These are phyloP conservation scores for Apogon hyalosoma DNA, from an alignment of 2,797 vertebrate species.

Conservation along the genomic window DNA sequence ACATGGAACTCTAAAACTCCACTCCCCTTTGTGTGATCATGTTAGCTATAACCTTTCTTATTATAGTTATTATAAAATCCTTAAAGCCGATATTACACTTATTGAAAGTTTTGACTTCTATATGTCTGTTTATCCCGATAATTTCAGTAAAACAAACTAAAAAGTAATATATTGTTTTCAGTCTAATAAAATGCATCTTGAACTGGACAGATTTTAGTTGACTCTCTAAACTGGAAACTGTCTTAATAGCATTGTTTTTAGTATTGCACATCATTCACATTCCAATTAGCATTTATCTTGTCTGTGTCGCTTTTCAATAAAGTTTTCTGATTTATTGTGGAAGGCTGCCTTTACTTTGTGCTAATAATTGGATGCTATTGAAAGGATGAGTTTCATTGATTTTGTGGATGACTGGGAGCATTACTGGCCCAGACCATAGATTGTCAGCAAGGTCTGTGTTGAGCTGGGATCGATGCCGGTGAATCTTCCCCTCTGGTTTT, in stretches of 20 bases:
- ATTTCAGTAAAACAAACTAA: slow-evolving; percentile 6
- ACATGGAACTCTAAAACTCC: too few relatives aligned
- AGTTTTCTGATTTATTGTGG: slow-evolving; percentile 93
- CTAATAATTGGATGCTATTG: slow-evolving; percentile 99
- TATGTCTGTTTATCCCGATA: neutral
- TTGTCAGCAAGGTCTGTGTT: slow-evolving; percentile 91
- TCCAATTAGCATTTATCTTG: slow-evolving; percentile 88
- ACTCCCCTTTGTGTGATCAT: too few relatives aligned
- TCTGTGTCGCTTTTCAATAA: slow-evolving; percentile 88
- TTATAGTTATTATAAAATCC: too few relatives aligned
- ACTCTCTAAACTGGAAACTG: slow-evolving; percentile 23
- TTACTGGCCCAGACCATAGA: slow-evolving; percentile 91
- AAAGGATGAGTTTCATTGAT: slow-evolving; percentile 99
- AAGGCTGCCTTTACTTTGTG: slow-evolving; percentile 90
- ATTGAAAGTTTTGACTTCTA: neutral
- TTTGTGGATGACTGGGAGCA: slow-evolving; percentile 92
- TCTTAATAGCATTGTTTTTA: slow-evolving; percentile 64
- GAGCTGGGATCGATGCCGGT: slow-evolving; percentile 91
- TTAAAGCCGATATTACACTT: too few relatives aligned
- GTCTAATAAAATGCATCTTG: slow-evolving; percentile 14
- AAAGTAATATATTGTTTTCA: neutral
- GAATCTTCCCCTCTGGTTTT: slow-evolving; percentile 89
- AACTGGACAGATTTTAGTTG: slow-evolving; percentile 17
- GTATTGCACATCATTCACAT: slow-evolving; percentile 77
- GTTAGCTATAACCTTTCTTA: too few relatives aligned